phyloP scores from a whole-genome alignment of 2,113 vertebrate genomes.

The Aleadryas rufinucha region DNA sequence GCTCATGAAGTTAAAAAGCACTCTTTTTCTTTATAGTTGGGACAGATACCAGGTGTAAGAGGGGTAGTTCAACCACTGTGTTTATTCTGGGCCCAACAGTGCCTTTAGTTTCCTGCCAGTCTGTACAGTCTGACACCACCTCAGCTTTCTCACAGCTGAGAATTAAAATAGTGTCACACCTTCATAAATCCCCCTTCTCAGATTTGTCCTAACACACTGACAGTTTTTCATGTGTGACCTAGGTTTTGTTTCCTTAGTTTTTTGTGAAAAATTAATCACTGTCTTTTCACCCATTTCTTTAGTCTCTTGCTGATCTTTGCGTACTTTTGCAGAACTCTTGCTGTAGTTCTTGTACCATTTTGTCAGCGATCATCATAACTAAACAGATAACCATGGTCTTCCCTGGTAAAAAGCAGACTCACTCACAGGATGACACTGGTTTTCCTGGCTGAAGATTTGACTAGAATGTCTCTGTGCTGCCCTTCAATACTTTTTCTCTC shows the following conservation, averaged over 20 bases:
- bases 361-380: background rate
- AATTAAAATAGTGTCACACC: background rate
- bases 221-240: background rate
- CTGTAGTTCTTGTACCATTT: background rate
- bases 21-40: background rate
- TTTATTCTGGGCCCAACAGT: background rate
- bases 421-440: background rate
- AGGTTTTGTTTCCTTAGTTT: background rate
- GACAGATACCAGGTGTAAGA: background rate
- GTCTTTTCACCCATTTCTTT: background rate
- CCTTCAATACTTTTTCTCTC: background rate
- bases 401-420: background rate
- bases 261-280: background rate
- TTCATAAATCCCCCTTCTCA: background rate
- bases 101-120: background rate
- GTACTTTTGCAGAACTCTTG: background rate
- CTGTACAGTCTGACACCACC: background rate
- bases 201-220: background rate
- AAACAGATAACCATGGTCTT: background rate
- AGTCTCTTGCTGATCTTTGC: background rate
- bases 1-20: background rate
- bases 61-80: background rate
- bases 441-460: background rate
- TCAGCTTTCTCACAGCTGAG: background rate
- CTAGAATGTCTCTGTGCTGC: background rate